Base-by-base conservation (phyloP, 1,140 invertebrate species). In the Zaprionus tsacasi region DNA sequence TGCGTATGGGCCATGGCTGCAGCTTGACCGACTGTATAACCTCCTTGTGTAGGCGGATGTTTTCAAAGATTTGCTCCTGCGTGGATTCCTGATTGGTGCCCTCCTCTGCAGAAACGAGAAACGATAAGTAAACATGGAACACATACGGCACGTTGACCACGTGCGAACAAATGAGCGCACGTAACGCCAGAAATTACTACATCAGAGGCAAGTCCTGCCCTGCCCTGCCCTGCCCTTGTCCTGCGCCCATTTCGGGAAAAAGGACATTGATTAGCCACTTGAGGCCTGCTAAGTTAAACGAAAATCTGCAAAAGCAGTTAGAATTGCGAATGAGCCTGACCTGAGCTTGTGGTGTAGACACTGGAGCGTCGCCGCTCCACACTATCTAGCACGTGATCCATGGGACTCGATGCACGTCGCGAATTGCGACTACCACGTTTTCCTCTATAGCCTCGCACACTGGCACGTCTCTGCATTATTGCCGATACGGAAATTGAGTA, bases 41-140 rank as follows among this genome's bases (percentile, higher is more conserved):
- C 93, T 99, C 98, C 92, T 99, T 99, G 92, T 99, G 98, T 21
- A 98, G 93, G 75, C 96, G 95, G 54, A 99, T 96, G 80, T 98
- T 98, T 91, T 98, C 97, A 83, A 97, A 96, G 64, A 99, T 97
- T 92, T 97, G 96, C 78, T 98, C 97, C 88, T 98, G 96, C 0
- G 94, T 95, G 30, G 94, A 95, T 59, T 94, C 93, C 48, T 93
- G 93, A 58, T 92, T 92, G 54, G 91, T 91, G 72, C 93, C 93
- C 27, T 97, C 96, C 30, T 97, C 96, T 82, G 96, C 2, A 13
- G n/a, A n/a, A n/a, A 21, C 21, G 3, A 54, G 40, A 72, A 69
- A 65, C n/a, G 57, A 13, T 70, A 80, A 81, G 59, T 25, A 66
- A 63, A 60, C 50, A 90, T 89, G 2, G 21, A 82, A 89, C 85